Evolutionary conservation across 2,888 invertebrate species (phyloP).

Genomic region (Yponomeuta plumbellus): DNA sequence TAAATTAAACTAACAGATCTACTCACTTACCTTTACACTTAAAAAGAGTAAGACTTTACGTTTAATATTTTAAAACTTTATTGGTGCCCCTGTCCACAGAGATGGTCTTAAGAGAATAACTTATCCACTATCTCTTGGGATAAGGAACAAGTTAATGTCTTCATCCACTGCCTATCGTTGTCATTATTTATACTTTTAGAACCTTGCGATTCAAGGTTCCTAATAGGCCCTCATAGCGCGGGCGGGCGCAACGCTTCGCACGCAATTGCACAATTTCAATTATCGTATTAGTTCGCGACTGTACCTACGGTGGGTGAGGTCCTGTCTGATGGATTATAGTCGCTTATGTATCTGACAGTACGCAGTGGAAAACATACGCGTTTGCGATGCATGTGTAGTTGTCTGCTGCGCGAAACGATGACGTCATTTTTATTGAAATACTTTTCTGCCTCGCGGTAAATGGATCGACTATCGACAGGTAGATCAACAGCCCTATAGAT

Average conservation of each 20-base stretch:
- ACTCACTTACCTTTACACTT: too few relatives aligned
- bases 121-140: too few relatives aligned
- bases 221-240: conserved; percentile 21
- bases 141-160: too few relatives aligned
- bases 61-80: too few relatives aligned
- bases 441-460: neutral
- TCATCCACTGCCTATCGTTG: too few relatives aligned
- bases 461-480: neutral
- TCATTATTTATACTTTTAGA: too few relatives aligned
- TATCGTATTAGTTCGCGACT: conserved; percentile 70
- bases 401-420: conserved; percentile 8
- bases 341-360: conserved; percentile 19
- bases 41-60: too few relatives aligned
- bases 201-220: neutral
- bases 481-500: too few relatives aligned
- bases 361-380: neutral
- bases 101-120: too few relatives aligned
- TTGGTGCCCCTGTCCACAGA: too few relatives aligned
- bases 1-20: too few relatives aligned
- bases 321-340: conserved; percentile 44
- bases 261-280: conserved; percentile 78
- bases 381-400: neutral
- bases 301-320: conserved; percentile 32
- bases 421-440: conserved; percentile 19
- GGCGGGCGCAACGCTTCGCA: conserved; percentile 54